Evolutionary conservation across 2,888 invertebrate species (phyloP).

Genomic region (Orchesellides sinensis): DNA sequence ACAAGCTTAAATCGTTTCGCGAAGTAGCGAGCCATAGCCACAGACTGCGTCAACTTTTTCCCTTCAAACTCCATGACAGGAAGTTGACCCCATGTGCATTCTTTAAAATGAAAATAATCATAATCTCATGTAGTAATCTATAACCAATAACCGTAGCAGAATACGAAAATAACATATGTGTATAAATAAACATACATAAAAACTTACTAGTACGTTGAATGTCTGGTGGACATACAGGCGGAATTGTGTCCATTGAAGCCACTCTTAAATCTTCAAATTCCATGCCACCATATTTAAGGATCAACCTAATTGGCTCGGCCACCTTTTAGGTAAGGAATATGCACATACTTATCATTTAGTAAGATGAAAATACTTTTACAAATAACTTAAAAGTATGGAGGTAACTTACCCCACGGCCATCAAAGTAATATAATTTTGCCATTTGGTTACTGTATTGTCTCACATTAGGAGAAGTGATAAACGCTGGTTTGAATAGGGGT

Average conservation of each 20-base stretch:
- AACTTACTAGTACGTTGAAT: constrained; percentile 37
- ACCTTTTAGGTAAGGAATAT: too few species aligned
- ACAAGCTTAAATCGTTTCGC: constrained; percentile 79
- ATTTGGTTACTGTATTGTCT: too few species aligned
- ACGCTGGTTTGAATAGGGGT: too few species aligned
- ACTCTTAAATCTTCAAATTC: constrained; percentile 77
- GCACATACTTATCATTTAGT: too few species aligned
- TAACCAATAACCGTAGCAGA: too few species aligned
- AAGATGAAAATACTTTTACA: too few species aligned
- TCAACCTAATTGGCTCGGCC: constrained; percentile 77
- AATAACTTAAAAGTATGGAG: too few species aligned
- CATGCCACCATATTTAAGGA: constrained; percentile 76
- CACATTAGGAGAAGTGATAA: too few species aligned
- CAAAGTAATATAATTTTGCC: constrained; percentile 78
- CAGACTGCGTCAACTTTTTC: constrained; percentile 79
- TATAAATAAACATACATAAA: too few species aligned
- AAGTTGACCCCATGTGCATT: constrained; percentile 74
- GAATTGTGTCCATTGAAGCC: constrained; percentile 31
- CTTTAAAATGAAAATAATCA: constrained; percentile 24
- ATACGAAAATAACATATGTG: too few species aligned
- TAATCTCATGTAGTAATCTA: too few species aligned
- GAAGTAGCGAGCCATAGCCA: constrained; percentile 80
- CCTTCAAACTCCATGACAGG: constrained; percentile 81
- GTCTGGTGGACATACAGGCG: constrained; percentile 57
- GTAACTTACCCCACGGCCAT: constrained; percentile 77